These are phyloP conservation scores for Stegastes partitus DNA, from an alignment of 2,113 vertebrate genomes.

Conservation along the genomic window DNA sequence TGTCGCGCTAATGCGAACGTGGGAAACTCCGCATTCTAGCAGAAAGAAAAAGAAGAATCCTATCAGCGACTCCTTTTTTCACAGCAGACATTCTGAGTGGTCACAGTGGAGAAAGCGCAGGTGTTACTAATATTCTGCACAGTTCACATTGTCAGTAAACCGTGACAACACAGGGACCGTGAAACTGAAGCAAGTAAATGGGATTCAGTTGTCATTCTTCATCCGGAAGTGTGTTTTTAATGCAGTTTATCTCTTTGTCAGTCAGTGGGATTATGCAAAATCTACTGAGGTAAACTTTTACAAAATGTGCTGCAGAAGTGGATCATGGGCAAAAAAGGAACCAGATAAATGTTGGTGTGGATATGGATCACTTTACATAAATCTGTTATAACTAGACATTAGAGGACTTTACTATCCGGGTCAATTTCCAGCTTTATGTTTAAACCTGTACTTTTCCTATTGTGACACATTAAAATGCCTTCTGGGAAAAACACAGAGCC, in stretches of 20 bases:
- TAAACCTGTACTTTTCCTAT: not conserved
- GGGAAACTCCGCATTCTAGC: constrained; percentile 12
- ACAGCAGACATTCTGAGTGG: not conserved
- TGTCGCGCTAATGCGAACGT: constrained; percentile 20
- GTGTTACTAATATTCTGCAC: not conserved
- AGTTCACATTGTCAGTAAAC: not conserved
- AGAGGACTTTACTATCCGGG: no score
- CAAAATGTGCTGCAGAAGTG: not conserved
- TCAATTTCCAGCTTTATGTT: no score
- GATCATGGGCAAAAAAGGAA: no score
- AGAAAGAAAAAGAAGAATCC: not conserved
- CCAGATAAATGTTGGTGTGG: no score
- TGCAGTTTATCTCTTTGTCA: no score
- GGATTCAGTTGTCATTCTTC: not conserved
- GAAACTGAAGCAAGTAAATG: not conserved
- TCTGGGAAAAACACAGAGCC: no score
- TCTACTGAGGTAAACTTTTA: not conserved
- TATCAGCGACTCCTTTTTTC: constrained; percentile 20
- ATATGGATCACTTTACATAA: no score
- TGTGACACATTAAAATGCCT: not conserved
- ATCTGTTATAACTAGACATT: no score
- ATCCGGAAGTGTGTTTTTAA: not conserved
- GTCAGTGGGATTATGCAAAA: not conserved
- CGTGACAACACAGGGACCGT: not conserved
- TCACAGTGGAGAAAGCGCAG: not conserved